Conservation (phyloP, 1,140 invertebrate species). For the Amphibalanus amphitrite region DNA sequence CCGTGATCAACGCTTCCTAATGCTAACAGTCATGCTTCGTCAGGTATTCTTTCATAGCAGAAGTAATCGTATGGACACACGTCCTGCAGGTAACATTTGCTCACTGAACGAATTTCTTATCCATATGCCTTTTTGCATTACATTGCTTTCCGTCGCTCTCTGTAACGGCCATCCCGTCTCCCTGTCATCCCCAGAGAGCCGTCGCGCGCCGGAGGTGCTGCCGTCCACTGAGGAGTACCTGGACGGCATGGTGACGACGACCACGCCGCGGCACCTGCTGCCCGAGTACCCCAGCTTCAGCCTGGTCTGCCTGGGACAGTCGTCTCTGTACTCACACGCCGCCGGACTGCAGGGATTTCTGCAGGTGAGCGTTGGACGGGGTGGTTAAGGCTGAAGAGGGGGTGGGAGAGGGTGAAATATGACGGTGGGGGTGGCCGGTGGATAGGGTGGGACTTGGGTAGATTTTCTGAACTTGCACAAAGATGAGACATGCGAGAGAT, state of each 20-base stretch:
- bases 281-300: constrained; percentile 89
- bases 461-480: neutral
- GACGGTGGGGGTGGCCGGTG: too few species aligned
- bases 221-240: constrained; percentile 77
- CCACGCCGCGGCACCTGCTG: constrained; percentile 52
- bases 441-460: neutral
- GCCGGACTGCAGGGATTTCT: constrained; percentile 43
- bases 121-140: too few species aligned
- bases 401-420: too few species aligned
- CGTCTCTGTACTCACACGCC: constrained; percentile 78
- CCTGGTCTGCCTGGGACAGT: constrained; percentile 70
- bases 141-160: too few species aligned
- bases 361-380: neutral
- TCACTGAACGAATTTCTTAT: too few species aligned
- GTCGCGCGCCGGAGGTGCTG: constrained; percentile 23
- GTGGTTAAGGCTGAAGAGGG: too few species aligned
- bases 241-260: constrained; percentile 69
- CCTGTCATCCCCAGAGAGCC: neutral
- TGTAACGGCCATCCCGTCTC: too few species aligned
- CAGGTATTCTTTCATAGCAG: too few species aligned
- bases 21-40: too few species aligned
- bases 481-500: neutral
- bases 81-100: too few species aligned
- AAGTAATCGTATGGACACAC: too few species aligned
- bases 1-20: too few species aligned